Percentiles rank a stretch among this genome's conserved stretches.
phyloP scores from a whole-genome alignment of 1,140 invertebrate species.

The Drosophila navojoa region DNA sequence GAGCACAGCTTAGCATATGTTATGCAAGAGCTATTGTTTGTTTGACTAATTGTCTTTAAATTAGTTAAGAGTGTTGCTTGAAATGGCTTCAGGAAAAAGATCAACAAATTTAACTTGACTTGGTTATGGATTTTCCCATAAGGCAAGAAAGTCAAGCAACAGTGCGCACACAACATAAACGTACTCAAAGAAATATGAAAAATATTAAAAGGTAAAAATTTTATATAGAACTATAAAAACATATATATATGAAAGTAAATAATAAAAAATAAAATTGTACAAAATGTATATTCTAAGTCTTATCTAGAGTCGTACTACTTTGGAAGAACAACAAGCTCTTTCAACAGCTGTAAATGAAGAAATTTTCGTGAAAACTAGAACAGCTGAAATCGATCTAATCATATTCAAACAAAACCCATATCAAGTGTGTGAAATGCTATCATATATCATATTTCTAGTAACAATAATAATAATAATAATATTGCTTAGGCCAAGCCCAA shows the following conservation, averaged over 20 bases:
- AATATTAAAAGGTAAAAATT: too few relatives aligned
- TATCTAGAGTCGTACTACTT: not conserved
- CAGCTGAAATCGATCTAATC: conserved; percentile 43
- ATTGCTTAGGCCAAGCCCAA: not conserved
- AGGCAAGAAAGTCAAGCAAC: too few relatives aligned
- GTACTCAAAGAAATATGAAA: too few relatives aligned
- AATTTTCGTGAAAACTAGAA: conserved; percentile 7
- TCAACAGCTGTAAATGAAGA: conserved; percentile 12
- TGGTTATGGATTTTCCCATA: conserved; percentile 7
- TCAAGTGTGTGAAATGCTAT: not conserved
- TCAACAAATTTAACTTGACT: conserved; percentile 2
- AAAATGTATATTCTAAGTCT: not conserved
- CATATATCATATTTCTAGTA: conserved; percentile 20
- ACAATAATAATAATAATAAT: not conserved
- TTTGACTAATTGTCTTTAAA: conserved; percentile 42
- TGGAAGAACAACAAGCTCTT: not conserved
- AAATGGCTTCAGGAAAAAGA: conserved; percentile 9
- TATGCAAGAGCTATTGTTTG: conserved; percentile 4
- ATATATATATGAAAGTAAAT: too few relatives aligned
- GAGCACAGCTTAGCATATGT: conserved; percentile 26
- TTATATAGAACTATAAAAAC: too few relatives aligned
- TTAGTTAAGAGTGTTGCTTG: conserved; percentile 15
- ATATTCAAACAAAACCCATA: conserved; percentile 20
- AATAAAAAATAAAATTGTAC: too few relatives aligned
- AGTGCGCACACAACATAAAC: too few relatives aligned